Evolutionary conservation across 2,888 invertebrate genomes (phyloP), one percentile per base, ranked within the genome.

Genomic region (Norana najaformis): DNA sequence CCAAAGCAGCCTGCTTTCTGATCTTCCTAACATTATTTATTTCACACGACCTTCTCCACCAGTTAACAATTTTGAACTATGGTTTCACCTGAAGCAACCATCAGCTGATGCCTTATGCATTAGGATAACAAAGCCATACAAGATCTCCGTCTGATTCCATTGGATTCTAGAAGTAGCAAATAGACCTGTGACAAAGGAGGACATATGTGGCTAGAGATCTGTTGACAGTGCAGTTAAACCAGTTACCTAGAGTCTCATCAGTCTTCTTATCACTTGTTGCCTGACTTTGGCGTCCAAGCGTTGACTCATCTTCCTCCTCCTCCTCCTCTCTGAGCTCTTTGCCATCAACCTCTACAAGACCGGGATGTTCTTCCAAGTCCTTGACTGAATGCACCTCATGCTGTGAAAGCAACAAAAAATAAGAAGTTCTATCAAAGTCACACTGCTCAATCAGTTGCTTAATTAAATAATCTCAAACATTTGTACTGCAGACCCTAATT

Each of bases 221-320:
- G 23, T 16, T 16, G 20, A 35, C 35, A 34, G 23, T 53, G 30
- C n/a, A 53, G 16, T 53, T 53, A 14, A 5, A 85, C 13, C 5
- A 11, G 1, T 85, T 91, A 94, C 94, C 93, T 91, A 92, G 89
- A 35, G 92, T 92, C 91, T 93, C 93, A 92, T 94, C 94, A 90
- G 93, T 94, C 91, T 94, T 94, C 91, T 94, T 94, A 90, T 94
- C 92, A 23, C 92, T 92, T 16, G 90, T 89, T 89, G 92, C 92
- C 35, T 35, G 85, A n/a, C n/a, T 47, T 20, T 16, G 11, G 47
- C 18, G 1, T 37, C 36, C 36, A 36, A 1, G 14, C 5, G 4
- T 35, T 88, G 92, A 92, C 85, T 92, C 92, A 88, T 93, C 92
- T 89, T 92, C 91, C 89, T 93, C 93, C 88, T 93, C 89, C 14